Conservation (phyloP, 2,888 invertebrate genomes). For the Diadromus collaris region DNA sequence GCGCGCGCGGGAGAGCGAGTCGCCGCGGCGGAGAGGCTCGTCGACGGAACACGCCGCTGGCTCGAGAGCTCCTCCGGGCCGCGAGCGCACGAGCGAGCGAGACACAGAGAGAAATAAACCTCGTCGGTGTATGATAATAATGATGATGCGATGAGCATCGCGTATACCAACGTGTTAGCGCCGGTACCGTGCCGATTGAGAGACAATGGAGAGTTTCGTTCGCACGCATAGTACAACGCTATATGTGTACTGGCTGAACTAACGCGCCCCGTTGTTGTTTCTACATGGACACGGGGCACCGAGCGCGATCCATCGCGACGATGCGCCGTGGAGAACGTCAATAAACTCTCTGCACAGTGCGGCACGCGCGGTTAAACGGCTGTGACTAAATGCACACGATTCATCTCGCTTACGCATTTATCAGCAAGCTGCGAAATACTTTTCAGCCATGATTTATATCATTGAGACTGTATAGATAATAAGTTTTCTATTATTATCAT, state of each 20-base stretch:
- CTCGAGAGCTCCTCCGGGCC: conserved; percentile 9
- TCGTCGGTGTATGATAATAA: conserved; percentile 30
- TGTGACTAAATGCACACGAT: conserved; percentile 58
- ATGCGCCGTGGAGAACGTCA: conserved; percentile 51
- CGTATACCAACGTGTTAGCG: conserved; percentile 42
- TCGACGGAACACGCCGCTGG: background rate
- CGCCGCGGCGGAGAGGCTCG: conserved; percentile 20
- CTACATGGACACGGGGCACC: background rate
- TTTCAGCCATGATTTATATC: background rate
- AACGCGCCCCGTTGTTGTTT: conserved; percentile 5
- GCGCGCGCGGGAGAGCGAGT: conserved; percentile 60
- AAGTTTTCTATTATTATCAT: background rate
- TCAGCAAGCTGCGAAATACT: background rate
- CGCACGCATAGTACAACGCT: conserved; percentile 24
- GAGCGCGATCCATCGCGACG: conserved; percentile 52
- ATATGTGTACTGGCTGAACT: background rate
- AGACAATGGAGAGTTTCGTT: conserved; percentile 57
- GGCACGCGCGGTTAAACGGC: conserved; percentile 51
- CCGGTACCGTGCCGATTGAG: conserved; percentile 35
- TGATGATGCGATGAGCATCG: conserved; percentile 40
- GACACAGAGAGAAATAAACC: background rate
- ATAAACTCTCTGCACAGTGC: conserved; percentile 59
- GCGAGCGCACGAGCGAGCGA: conserved; percentile 22
- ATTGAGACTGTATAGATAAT: background rate
- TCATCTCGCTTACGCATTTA: conserved; percentile 29